phyloP scores from a whole-genome alignment of 2,113 vertebrate genomes.

The Malurus melanocephalus region DNA sequence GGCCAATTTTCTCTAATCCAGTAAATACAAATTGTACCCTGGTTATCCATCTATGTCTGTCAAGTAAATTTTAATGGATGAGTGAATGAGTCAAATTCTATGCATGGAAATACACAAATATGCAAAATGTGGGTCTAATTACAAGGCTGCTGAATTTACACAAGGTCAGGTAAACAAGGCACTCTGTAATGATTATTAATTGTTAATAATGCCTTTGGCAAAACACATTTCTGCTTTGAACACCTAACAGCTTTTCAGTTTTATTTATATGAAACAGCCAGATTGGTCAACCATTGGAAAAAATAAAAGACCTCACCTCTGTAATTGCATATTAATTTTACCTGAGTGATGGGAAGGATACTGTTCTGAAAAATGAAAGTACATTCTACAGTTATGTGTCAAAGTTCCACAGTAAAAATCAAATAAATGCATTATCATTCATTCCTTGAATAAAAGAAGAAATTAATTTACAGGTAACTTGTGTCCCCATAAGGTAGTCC shows the following conservation, averaged over 20 bases:
- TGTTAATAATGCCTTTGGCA: slow-evolving; percentile 85
- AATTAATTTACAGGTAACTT: background rate
- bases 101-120: slow-evolving; percentile 79
- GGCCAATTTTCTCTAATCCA: slow-evolving; percentile 81
- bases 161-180: slow-evolving; percentile 85
- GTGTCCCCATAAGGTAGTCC: background rate
- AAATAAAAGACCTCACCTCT: background rate
- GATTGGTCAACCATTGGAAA: slow-evolving; percentile 53
- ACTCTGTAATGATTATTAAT: slow-evolving; percentile 86
- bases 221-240: slow-evolving; percentile 72
- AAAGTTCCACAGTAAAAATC: background rate
- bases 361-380: background rate
- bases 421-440: background rate
- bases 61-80: slow-evolving; percentile 84
- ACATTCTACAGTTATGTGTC: background rate
- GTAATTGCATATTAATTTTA: slow-evolving; percentile 58
- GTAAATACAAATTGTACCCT: slow-evolving; percentile 83
- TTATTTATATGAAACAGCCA: slow-evolving; percentile 51
- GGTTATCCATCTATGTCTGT: slow-evolving; percentile 82
- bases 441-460: background rate
- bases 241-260: slow-evolving; percentile 69
- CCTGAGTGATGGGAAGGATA: slow-evolving; percentile 23
- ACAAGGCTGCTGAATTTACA: slow-evolving; percentile 82
- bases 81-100: slow-evolving; percentile 79
- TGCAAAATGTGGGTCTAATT: slow-evolving; percentile 85